Conservation (phyloP, 2,113 vertebrate species). For the Dryoscopus gambensis region DNA sequence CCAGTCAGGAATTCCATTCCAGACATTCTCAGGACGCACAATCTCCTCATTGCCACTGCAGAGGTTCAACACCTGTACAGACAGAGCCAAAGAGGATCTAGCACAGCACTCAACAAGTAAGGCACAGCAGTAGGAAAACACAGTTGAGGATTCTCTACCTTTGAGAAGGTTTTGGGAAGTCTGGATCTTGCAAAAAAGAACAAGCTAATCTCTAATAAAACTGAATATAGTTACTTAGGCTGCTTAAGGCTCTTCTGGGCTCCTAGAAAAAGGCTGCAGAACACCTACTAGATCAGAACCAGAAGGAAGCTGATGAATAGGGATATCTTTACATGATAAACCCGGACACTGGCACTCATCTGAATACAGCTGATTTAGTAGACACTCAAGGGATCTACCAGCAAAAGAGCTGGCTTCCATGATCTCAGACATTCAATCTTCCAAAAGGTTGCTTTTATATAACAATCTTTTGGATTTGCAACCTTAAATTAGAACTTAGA, state of each 20-base stretch:
- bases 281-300: background rate
- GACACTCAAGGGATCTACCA: background rate
- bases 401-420: background rate
- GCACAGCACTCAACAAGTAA: background rate
- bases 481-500: background rate
- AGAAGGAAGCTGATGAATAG: background rate
- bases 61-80: constrained; percentile 68
- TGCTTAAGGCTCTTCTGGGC: background rate
- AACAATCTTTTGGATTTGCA: background rate
- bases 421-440: background rate
- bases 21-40: constrained; percentile 70
- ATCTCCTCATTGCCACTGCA: constrained; percentile 65
- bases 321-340: background rate
- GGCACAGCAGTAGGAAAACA: background rate
- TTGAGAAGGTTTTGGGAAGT: background rate
- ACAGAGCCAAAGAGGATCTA: background rate
- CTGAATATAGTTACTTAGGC: background rate
- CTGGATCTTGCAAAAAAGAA: background rate
- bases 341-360: background rate
- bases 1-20: constrained; percentile 62
- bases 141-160: background rate
- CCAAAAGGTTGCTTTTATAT: background rate
- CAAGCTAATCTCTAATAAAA: background rate
- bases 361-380: background rate
- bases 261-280: background rate